Conservation (phyloP, 1,140 invertebrate species). For the Lasaia peninsularis region DNA sequence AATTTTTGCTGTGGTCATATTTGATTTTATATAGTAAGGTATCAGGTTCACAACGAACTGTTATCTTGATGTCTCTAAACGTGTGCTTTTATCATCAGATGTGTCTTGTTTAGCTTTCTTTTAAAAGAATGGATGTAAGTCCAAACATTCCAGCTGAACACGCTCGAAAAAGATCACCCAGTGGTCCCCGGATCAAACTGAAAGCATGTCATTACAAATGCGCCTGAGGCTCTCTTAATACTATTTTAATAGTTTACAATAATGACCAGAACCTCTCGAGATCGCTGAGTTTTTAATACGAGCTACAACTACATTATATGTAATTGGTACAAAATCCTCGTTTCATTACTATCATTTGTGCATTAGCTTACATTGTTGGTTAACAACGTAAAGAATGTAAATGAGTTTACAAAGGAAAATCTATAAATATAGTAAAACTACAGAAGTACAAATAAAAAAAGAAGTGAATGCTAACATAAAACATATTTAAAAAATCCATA, state of each 20-base stretch:
- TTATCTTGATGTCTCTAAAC: too few species aligned
- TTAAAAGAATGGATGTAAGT: too few species aligned
- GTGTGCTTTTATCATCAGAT: too few species aligned
- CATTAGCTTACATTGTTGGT: not conserved
- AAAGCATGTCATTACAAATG: conserved; percentile 31
- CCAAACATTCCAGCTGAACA: too few species aligned
- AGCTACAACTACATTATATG: conserved; percentile 1
- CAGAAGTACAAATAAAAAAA: too few species aligned
- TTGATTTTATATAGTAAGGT: too few species aligned
- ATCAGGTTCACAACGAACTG: too few species aligned
- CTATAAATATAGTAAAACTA: too few species aligned
- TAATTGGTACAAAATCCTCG: conserved; percentile 1
- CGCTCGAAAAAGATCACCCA: not conserved
- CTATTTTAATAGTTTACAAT: conserved; percentile 39
- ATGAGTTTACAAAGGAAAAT: not conserved
- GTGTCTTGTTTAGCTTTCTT: too few species aligned
- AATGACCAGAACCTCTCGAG: not conserved
- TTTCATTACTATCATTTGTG: conserved; percentile 10
- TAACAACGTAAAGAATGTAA: not conserved
- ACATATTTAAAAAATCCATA: too few species aligned
- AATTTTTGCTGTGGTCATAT: too few species aligned
- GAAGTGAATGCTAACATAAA: too few species aligned
- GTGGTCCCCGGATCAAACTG: not conserved
- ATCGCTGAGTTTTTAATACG: not conserved
- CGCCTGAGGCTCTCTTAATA: conserved; percentile 37